phyloP scores from a whole-genome alignment of 2,797 vertebrate genomes.

The Gymnodraco acuticeps region DNA sequence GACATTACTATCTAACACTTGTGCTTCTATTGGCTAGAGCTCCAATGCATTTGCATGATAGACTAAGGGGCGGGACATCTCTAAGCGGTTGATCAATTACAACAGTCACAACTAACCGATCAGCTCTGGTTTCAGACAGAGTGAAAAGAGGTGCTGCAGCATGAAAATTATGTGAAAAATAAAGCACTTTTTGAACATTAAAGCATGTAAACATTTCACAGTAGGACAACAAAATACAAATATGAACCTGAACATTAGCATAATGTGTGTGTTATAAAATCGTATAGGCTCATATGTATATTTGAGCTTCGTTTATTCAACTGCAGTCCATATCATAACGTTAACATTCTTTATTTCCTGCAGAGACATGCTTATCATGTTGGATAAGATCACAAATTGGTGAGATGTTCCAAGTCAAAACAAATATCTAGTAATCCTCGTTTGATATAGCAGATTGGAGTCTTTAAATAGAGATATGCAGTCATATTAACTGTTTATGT shows the following conservation, averaged over 20 bases:
- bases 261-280: conserved; percentile 21
- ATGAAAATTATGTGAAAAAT: too few species aligned
- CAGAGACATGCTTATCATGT: conserved; percentile 54
- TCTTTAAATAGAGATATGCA: conserved; percentile 31
- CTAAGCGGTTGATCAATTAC: too few species aligned
- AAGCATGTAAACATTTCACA: too few species aligned
- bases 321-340: conserved; percentile 38
- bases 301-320: conserved; percentile 43
- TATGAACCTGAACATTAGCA: too few species aligned
- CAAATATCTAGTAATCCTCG: conserved; percentile 45
- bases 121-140: background rate
- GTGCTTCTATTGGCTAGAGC: too few species aligned
- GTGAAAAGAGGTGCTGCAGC: too few species aligned
- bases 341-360: conserved; percentile 30
- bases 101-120: conserved; percentile 8
- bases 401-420: conserved; percentile 53
- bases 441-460: conserved; percentile 38
- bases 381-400: conserved; percentile 48
- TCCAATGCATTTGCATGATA: too few species aligned
- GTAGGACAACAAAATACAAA: too few species aligned
- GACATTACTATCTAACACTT: too few species aligned
- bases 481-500: conserved; percentile 49
- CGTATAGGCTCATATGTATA: background rate
- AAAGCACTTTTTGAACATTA: too few species aligned
- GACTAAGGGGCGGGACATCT: too few species aligned